Conservation (phyloP, 2,113 vertebrate genomes). For the Myrmophylax atrothorax region DNA sequence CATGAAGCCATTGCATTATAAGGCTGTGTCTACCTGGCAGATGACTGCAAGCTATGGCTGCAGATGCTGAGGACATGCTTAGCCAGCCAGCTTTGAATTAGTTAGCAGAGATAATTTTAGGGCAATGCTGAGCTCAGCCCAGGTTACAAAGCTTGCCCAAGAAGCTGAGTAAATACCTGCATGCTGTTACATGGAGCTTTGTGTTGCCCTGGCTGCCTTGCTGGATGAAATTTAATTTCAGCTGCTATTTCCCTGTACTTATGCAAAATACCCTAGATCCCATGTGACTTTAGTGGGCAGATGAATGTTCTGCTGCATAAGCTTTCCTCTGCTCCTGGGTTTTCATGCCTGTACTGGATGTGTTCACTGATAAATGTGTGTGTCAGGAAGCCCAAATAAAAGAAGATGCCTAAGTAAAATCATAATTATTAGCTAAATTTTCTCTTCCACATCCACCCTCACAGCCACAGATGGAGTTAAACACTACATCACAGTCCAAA, state of each 20-base stretch:
- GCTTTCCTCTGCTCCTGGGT: not conserved
- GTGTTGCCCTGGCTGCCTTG: not conserved
- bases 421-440: not conserved
- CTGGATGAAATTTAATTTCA: constrained; percentile 19
- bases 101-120: constrained; percentile 32
- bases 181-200: not conserved
- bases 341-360: not conserved
- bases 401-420: not conserved
- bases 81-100: constrained; percentile 4
- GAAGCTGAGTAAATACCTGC: not conserved
- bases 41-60: not conserved
- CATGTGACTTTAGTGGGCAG: not conserved
- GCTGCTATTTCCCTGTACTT: not conserved
- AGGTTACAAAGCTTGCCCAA: constrained; percentile 1
- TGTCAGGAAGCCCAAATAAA: constrained; percentile 9
- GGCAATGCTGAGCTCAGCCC: not conserved
- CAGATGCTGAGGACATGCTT: not conserved
- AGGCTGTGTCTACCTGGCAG: not conserved
- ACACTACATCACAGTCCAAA: not conserved
- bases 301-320: not conserved
- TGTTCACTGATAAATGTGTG: not conserved
- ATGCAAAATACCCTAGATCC: not conserved
- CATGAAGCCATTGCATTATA: not conserved
- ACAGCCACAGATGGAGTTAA: not conserved
- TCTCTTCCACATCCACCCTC: not conserved